phyloP scores from a whole-genome alignment of 2,797 vertebrate genomes.

The Macrochelys suwanniensis region DNA sequence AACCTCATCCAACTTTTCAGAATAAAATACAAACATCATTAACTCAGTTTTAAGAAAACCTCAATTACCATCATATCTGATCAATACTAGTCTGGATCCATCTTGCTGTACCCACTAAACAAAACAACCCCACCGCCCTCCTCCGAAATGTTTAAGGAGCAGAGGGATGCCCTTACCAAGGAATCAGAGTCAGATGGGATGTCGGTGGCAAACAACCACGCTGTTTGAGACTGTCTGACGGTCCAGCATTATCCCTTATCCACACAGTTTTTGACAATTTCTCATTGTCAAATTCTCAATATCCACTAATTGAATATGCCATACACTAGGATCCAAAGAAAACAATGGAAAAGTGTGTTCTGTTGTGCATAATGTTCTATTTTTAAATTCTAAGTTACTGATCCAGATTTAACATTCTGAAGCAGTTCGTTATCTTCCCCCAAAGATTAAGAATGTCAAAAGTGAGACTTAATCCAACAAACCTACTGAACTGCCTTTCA shows the following conservation, averaged over 20 bases:
- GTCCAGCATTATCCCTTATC: slow-evolving; percentile 10
- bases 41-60: slow-evolving; percentile 22
- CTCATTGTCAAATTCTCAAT: not conserved
- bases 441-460: slow-evolving; percentile 49
- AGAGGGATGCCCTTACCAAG: not conserved
- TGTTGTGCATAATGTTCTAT: not conserved
- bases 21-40: slow-evolving; percentile 28
- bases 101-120: not conserved
- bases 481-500: slow-evolving; percentile 22
- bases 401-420: slow-evolving; percentile 19
- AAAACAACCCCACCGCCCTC: not conserved
- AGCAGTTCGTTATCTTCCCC: slow-evolving; percentile 7
- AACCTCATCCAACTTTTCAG: slow-evolving; percentile 50
- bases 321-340: slow-evolving; percentile 8
- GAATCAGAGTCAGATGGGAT: slow-evolving; percentile 29
- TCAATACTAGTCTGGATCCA: slow-evolving; percentile 36
- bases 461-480: slow-evolving; percentile 55
- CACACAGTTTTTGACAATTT: not conserved
- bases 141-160: not conserved
- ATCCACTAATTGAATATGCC: not conserved
- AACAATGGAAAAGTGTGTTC: slow-evolving; percentile 26
- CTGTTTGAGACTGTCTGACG: not conserved
- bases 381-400: slow-evolving; percentile 11
- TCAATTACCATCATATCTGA: slow-evolving; percentile 3
- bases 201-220: not conserved